Evolutionary conservation across 2,888 invertebrate species (phyloP).

Genomic region (Buathra laborator): DNA sequence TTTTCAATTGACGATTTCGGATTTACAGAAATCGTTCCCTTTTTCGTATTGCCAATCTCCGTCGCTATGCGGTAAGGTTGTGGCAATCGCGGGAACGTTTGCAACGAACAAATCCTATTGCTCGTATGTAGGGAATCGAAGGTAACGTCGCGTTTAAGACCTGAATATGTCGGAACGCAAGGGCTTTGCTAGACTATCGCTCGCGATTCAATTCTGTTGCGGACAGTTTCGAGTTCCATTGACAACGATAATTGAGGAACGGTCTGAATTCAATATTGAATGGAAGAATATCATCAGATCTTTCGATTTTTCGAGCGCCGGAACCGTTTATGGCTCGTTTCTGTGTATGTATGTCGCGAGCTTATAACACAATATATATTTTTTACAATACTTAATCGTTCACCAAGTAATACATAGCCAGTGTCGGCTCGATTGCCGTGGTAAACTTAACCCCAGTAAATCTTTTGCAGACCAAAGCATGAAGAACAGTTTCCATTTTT

Average conservation of each 20-base stretch:
- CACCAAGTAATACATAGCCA: no score
- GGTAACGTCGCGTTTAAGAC: background rate
- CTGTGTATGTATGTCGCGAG: background rate
- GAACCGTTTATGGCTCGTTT: background rate
- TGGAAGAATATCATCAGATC: background rate
- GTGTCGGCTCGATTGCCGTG: no score
- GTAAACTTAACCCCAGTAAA: no score
- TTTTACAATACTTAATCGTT: no score
- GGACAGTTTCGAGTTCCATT: background rate
- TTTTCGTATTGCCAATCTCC: background rate
- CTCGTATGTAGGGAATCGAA: background rate
- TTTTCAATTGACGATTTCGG: conserved; percentile 25
- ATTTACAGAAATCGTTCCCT: background rate
- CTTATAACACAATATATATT: background rate
- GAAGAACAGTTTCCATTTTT: no score
- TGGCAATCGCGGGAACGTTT: background rate
- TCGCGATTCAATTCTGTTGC: conserved; percentile 36
- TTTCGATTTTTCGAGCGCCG: background rate
- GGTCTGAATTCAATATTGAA: conserved; percentile 3
- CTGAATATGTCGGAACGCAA: background rate
- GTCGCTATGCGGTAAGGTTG: background rate
- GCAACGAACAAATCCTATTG: background rate
- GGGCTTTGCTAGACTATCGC: background rate
- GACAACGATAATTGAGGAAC: conserved; percentile 8
- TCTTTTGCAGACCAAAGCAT: no score